These are phyloP conservation scores for Habroteleia sp. DNA, from an alignment of 2,888 invertebrate species.

Conservation along the genomic window DNA sequence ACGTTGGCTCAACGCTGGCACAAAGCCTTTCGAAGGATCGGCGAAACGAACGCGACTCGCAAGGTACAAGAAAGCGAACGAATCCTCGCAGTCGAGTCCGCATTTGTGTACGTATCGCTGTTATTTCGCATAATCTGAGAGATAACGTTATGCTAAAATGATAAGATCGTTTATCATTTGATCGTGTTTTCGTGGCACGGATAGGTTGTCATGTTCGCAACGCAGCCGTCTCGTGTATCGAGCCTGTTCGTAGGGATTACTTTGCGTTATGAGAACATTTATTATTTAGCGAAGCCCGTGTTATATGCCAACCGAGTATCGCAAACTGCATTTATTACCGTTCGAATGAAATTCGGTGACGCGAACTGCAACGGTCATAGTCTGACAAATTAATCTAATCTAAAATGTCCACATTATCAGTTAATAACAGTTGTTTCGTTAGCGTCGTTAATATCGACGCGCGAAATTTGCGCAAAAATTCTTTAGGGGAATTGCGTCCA, in stretches of 20 bases:
- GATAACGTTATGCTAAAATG: conserved; percentile 5
- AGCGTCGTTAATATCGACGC: too few species aligned
- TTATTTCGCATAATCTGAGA: conserved; percentile 2
- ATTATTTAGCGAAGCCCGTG: conserved; percentile 28
- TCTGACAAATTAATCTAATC: conserved; percentile 8
- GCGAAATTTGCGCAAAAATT: too few species aligned
- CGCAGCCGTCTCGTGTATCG: conserved; percentile 25
- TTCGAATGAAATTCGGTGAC: conserved; percentile 24
- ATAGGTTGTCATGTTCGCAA: conserved; percentile 15
- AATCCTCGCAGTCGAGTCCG: too few species aligned
- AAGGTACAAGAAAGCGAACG: too few species aligned
- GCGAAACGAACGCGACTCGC: too few species aligned
- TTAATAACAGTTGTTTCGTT: not conserved
- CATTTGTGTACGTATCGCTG: not conserved
- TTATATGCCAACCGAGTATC: conserved; percentile 21
- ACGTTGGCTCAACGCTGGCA: too few species aligned
- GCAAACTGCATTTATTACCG: conserved; percentile 27
- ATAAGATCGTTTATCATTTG: conserved; percentile 34
- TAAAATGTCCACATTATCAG: not conserved
- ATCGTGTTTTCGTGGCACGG: conserved; percentile 19
- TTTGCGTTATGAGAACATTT: conserved; percentile 49
- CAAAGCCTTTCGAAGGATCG: too few species aligned
- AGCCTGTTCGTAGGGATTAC: conserved; percentile 34
- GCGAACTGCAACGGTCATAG: not conserved
- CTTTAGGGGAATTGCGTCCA: too few species aligned